Evolutionary conservation across 2,113 vertebrate species (phyloP), one percentile per base, ranked within the genome.

Genomic region (Ia io): DNA sequence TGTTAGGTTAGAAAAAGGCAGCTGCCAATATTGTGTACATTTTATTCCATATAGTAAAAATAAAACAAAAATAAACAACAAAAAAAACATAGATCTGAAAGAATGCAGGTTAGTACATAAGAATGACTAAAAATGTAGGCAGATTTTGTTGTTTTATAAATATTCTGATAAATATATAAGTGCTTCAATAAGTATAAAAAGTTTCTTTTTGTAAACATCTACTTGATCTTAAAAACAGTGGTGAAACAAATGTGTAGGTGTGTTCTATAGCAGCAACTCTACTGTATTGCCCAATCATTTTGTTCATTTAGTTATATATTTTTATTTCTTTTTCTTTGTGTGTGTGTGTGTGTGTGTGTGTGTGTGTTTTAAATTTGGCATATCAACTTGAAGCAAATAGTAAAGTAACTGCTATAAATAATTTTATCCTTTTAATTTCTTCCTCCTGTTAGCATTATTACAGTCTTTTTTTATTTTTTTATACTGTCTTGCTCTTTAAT

Each of bases 401-500:
- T 80, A 11, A 6, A 63, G 18, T 30, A 30, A 73, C 4, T 71
- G 9, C n/a, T 69, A 28, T 69, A 47, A 95, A 76, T 69, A 30
- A 9, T 76, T 87, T 82, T 6, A 51, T 86, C 49, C 13, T 74
- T 71, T 91, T 73, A 76, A 49, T 92, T 67, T 88, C 9, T 40
- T 65, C 37, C 32, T 88, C 74, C 25, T 73, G 20, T 93, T 96
- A 85, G 82, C 35, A 44, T 85, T 49, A 73, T 49, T 88, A 89
- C 49, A 28, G 2, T 80, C 42, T 51, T 51, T 51, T 42, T 18
- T 49, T 17, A 53, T 92, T 71, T 88, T 94, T 67, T 77, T 69
- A 78, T 76, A 67, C 23, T 65, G 22, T 71, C 93, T 95, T 94
- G 47, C 42, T 90, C 70, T 95, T 82, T 95, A 97, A 97, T 96